Evolutionary conservation across 2,888 invertebrate species (phyloP), one percentile per base, ranked within the genome.

Genomic region (Clanis bilineata): DNA sequence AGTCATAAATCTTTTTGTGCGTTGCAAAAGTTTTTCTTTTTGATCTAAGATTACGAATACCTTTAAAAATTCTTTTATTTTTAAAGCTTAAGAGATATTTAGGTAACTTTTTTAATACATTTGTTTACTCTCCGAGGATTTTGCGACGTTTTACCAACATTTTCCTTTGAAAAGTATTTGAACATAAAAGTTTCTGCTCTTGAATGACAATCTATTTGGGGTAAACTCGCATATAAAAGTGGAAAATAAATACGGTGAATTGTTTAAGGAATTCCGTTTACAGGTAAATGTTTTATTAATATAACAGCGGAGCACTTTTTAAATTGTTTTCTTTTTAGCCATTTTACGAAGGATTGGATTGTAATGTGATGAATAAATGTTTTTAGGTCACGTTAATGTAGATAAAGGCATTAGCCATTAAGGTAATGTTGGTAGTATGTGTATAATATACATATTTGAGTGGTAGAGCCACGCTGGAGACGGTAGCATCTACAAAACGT

Each of bases 1-100:
- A 38, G 18, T 39, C 70, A 72, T 71, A 73, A 75, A 77, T 72
- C 68, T 69, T 61, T 66, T 61, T 56, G 62, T 47, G 38, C 58
- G 4, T 51, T 63, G 54, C 39, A 61, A 68, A 66, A 66, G 64
- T 64, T 63, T 55, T 59, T 57, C 7, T 38, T 64, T 64, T 60
- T 61, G 41, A 44, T 41, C 25, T 43, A 58, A 56, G 62, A 62
- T 68, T 64, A 62, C 51, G 57, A 66, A 58, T 58, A n/a, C 39
- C 43, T 45, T 56, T 56, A 32, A n/a, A 61, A 60, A 25, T 39
- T 45, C 32, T 62, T 58, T 45, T 44, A 39, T 44, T 39, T 51
- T 51, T 36, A 38, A 36, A 23, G 9, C 18, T 45, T 39, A 25
- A 47, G 18, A 51, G 39, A 15, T 10, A 25, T 58, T 25, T 28